Conservation (phyloP, 2,888 invertebrate species). For the Dasysyrphus albostriatus region DNA sequence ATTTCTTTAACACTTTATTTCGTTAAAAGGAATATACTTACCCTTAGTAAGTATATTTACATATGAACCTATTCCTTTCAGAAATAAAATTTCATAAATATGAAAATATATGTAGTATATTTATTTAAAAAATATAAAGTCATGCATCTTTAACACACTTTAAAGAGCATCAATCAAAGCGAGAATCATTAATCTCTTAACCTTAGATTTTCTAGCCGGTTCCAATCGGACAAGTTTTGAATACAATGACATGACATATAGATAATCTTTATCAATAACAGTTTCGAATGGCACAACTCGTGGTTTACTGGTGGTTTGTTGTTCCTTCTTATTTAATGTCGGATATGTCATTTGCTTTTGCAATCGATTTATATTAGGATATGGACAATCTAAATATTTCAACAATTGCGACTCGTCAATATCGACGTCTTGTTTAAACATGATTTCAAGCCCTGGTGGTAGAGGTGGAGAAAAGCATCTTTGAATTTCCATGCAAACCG, state of each 20-base stretch:
- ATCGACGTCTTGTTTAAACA: slow-evolving; percentile 24
- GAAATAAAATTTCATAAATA: too few relatives aligned
- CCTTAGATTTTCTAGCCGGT: background rate
- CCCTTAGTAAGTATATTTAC: too few relatives aligned
- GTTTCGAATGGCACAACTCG: slow-evolving; percentile 2
- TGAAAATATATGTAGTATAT: too few relatives aligned
- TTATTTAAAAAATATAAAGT: background rate
- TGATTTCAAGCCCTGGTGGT: background rate
- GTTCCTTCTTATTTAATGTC: background rate
- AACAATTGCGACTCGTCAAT: slow-evolving; percentile 18
- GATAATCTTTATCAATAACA: slow-evolving; percentile 24
- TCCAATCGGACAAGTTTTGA: background rate
- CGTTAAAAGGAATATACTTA: too few relatives aligned
- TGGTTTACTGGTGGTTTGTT: too few relatives aligned
- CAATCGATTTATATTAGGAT: background rate
- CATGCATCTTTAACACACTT: background rate
- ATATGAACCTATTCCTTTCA: too few relatives aligned
- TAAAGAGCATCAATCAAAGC: slow-evolving; percentile 13
- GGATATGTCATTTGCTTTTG: too few relatives aligned
- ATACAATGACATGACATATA: slow-evolving; percentile 23
- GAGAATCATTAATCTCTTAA: slow-evolving; percentile 22
- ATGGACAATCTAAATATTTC: background rate
- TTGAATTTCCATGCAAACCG: slow-evolving; percentile 34
- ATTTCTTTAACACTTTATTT: too few relatives aligned
- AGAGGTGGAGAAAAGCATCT: slow-evolving; percentile 19